A percentile compares a stretch with the other conserved stretches of the same genome.
phyloP scores from a whole-genome alignment of 2,888 invertebrate species.

The Mythimna impura region DNA sequence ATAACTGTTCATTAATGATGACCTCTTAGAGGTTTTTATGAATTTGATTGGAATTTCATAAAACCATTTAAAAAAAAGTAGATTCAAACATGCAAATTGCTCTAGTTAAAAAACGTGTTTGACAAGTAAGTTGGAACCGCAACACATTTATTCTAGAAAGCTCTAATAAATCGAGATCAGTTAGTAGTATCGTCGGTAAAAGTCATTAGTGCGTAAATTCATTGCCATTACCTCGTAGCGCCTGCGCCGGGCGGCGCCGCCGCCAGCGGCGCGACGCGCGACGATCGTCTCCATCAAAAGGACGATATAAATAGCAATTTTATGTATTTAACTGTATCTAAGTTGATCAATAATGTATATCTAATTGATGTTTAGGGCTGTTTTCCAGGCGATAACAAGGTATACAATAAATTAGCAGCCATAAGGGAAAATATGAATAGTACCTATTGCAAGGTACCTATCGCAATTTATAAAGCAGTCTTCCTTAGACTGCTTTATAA shows the following conservation, averaged over 20 bases:
- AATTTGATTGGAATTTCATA: slow-evolving; percentile 19
- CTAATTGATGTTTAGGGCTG: slow-evolving; percentile 56
- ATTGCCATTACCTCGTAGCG: slow-evolving; percentile 72
- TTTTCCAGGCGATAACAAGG: slow-evolving; percentile 47
- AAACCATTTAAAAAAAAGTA: slow-evolving; percentile 24
- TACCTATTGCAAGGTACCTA: too few species aligned
- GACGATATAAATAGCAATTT: slow-evolving; percentile 63
- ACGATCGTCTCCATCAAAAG: slow-evolving; percentile 57
- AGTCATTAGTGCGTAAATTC: slow-evolving; percentile 74
- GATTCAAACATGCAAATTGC: slow-evolving; percentile 29
- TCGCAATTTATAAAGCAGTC: too few species aligned
- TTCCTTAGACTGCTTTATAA: slow-evolving; percentile 24
- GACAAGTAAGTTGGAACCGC: slow-evolving; percentile 15
- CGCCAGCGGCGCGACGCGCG: slow-evolving; percentile 49
- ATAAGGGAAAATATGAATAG: slow-evolving; percentile 34
- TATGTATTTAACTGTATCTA: slow-evolving; percentile 62
- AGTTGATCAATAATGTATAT: slow-evolving; percentile 63
- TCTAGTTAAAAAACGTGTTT: slow-evolving; percentile 48
- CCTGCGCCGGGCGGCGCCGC: slow-evolving; percentile 60
- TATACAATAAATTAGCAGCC: slow-evolving; percentile 29
- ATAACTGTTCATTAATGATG: slow-evolving; percentile 38
- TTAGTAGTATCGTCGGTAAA: slow-evolving; percentile 63
- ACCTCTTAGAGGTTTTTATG: slow-evolving; percentile 11
- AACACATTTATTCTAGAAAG: slow-evolving; percentile 54
- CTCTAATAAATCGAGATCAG: slow-evolving; percentile 62